Evolutionary conservation across 2,797 vertebrate species (phyloP), one percentile per base, ranked within the genome.

Genomic region (Catharus ustulatus): DNA sequence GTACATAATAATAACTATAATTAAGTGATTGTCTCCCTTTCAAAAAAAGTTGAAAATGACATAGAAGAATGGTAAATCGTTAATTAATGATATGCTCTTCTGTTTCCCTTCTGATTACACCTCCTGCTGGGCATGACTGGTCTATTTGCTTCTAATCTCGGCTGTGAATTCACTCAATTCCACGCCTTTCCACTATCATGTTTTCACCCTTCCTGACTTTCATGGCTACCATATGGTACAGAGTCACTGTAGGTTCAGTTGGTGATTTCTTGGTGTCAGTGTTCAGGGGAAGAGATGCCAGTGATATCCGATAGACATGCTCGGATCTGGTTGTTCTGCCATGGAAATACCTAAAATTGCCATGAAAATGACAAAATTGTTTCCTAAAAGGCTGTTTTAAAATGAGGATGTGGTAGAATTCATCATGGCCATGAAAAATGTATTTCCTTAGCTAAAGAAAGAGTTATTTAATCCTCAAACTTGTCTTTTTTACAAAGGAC

Each of bases 11-110:
- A 95, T 90, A 89, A 78, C 89, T 89, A 71, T 94, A 97, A 97
- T 96, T 97, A 95, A 83, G 79, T 82, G 94, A 96, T 96, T 97
- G 95, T 97, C 87, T 96, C 55, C 49, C 87, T 32, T 93, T 73
- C 66, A 45, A 66, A 91, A 84, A 91, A 96, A 89, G 69, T 79
- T 88, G 57, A 95, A 96, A 95, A 95, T 94, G 17, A 68, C 71
- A 87, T 57, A 92, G 49, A 96, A 93, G 63, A 91, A 95, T 96
- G 49, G 90, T 91, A 96, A 96, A 93, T 95, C 2, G 12, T 91
- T 95, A 97, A 94, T 97, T 97, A 96, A 94, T 93, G 73, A 78
- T 76, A 90, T 90, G 92, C 89, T 96, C 91, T 89, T 93, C 84
- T 97, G 73, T 95, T 94, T 83, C 84, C 89, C 86, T 95, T 97